Conservation (phyloP, 2,113 vertebrate genomes). For the Pedionomus torquatus region DNA sequence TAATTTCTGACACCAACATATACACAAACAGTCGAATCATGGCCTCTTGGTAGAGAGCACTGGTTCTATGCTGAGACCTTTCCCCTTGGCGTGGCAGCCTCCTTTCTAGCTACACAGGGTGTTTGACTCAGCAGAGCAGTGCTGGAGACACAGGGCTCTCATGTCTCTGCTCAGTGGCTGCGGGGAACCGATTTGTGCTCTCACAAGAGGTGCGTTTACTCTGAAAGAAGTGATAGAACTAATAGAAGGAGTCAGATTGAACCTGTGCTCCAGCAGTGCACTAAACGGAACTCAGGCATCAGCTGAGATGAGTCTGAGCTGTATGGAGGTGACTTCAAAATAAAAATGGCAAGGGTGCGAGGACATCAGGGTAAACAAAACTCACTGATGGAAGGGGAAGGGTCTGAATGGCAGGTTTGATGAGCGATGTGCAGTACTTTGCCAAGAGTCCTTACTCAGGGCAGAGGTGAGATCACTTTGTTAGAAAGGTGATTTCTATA, state of each 20-base stretch:
- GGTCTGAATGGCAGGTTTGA: background rate
- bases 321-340: background rate
- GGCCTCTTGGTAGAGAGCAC: background rate
- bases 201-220: background rate
- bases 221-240: background rate
- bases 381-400: background rate
- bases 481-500: background rate
- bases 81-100: background rate
- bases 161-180: background rate
- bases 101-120: background rate
- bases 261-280: background rate
- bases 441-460: background rate
- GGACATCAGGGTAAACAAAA: background rate
- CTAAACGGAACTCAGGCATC: background rate
- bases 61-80: background rate
- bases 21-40: background rate
- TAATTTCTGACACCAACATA: background rate
- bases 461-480: slow-evolving; percentile 12
- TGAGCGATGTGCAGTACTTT: background rate
- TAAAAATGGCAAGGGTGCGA: background rate
- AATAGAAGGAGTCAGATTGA: background rate
- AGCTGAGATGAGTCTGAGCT: background rate
- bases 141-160: background rate
- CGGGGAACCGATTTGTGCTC: rapidly evolving
- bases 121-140: background rate